Evolutionary conservation across 2,113 vertebrate genomes (phyloP).

Genomic region (Pseudorasbora parva): DNA sequence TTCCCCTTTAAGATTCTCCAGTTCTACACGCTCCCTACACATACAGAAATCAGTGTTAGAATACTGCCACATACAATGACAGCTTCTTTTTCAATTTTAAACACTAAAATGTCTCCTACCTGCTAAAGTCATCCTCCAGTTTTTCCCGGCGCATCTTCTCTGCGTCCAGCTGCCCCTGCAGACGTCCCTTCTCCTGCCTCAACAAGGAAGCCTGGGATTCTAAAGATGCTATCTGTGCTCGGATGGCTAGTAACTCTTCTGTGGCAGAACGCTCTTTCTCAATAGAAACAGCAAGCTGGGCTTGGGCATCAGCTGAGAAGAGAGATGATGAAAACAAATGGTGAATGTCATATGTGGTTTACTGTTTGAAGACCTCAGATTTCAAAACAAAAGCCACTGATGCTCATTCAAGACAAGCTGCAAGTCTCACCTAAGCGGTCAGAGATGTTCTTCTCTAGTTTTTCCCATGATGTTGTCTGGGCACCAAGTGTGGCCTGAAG

Average conservation of each 20-base stretch:
- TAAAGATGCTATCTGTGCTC: conserved; percentile 84
- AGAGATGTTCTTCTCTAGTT: conserved; percentile 93
- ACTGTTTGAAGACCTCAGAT: background rate
- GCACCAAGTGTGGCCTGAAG: conserved; percentile 90
- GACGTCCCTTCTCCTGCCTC: conserved; percentile 88
- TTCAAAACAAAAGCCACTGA: background rate
- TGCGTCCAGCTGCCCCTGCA: conserved; percentile 85
- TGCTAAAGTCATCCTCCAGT: conserved; percentile 89
- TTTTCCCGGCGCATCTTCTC: conserved; percentile 87
- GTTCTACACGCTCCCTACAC: conserved; percentile 85
- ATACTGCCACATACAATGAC: conserved; percentile 9
- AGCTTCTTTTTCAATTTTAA: background rate
- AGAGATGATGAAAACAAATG: background rate
- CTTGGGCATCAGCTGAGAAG: conserved; percentile 85
- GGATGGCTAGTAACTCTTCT: conserved; percentile 87
- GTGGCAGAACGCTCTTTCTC: conserved; percentile 90
- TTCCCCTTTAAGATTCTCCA: conserved; percentile 89
- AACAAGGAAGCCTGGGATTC: conserved; percentile 92
- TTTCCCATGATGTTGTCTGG: conserved; percentile 93
- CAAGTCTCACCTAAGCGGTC: conserved; percentile 87
- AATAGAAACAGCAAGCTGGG: conserved; percentile 88
- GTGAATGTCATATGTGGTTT: background rate
- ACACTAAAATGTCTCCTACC: conserved; percentile 74
- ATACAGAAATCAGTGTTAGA: conserved; percentile 23
- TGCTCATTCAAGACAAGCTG: background rate